Evolutionary conservation across 2,797 vertebrate genomes (phyloP).

Genomic region (Rhabdophis nuchalis): DNA sequence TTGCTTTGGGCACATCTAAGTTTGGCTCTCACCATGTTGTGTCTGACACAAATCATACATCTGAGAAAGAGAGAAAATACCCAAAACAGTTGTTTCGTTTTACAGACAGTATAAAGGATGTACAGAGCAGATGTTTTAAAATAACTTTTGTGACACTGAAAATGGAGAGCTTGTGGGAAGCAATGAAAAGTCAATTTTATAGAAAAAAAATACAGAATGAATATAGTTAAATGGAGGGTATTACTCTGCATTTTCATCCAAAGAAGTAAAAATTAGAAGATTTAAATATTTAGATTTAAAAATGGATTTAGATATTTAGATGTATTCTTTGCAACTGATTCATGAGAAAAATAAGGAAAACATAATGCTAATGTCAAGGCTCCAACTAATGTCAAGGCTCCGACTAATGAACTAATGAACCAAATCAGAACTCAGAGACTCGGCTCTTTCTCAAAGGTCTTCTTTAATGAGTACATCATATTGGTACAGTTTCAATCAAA

Average conservation of each 20-base stretch:
- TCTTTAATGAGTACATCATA: too few relatives aligned
- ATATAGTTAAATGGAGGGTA: conserved; percentile 31
- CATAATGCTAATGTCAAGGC: neutral
- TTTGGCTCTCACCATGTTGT: conserved; percentile 31
- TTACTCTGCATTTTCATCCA: neutral
- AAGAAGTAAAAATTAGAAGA: neutral
- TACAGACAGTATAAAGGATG: neutral
- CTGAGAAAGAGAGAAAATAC: conserved; percentile 1
- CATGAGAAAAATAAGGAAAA: neutral
- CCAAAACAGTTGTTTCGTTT: neutral
- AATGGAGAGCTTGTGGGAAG: conserved; percentile 46
- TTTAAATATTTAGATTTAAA: neutral
- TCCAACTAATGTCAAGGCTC: too few relatives aligned
- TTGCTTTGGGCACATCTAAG: conserved; percentile 36
- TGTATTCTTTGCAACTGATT: neutral
- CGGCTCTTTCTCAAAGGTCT: too few relatives aligned
- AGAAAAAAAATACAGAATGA: conserved; percentile 46
- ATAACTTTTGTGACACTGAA: conserved; percentile 43
- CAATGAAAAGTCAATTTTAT: conserved; percentile 27
- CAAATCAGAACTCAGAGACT: too few relatives aligned
- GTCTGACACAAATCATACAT: conserved; percentile 36
- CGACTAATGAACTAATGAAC: too few relatives aligned
- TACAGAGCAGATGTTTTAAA: conserved; percentile 41
- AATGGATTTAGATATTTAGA: neutral
- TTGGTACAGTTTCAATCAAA: too few relatives aligned